A percentile compares a stretch with the other conserved stretches of the same genome.
Evolutionary conservation across 2,113 vertebrate genomes (phyloP).

Genomic region (Ageneiosus marmoratus): DNA sequence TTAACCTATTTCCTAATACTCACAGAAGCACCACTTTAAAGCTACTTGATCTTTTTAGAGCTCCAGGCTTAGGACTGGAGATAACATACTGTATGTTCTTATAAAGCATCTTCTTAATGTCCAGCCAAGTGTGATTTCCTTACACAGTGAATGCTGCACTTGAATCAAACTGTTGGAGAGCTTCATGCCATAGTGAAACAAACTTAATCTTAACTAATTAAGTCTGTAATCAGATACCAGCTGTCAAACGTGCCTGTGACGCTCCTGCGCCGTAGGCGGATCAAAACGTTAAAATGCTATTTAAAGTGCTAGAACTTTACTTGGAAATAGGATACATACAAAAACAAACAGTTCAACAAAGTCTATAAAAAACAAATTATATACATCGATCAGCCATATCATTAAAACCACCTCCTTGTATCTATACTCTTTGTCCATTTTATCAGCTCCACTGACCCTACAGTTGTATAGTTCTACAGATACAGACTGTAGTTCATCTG

Average conservation of each 20-base stretch:
- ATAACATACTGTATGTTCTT: neutral
- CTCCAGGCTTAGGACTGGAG: neutral
- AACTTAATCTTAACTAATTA: too few species aligned
- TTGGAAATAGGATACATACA: neutral
- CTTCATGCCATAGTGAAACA: neutral
- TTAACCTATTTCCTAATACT: neutral
- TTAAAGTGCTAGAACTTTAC: neutral
- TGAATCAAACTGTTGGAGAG: too few species aligned
- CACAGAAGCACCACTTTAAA: neutral
- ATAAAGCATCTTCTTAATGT: neutral
- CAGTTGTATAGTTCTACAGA: too few species aligned
- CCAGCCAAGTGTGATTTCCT: neutral
- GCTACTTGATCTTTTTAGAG: neutral
- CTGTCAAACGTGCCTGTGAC: neutral
- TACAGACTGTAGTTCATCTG: too few species aligned
- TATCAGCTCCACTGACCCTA: too few species aligned
- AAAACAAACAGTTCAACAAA: neutral
- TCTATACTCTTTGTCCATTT: too few species aligned
- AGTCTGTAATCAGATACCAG: neutral
- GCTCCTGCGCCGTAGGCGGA: neutral
- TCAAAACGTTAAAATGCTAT: neutral
- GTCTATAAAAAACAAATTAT: neutral
- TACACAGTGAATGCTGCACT: too few species aligned
- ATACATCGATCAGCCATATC: too few species aligned
- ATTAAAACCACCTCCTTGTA: too few species aligned